Base-by-base conservation (phyloP, 53 echinoderm and acorn worm species). In the Antedon mediterranea region DNA sequence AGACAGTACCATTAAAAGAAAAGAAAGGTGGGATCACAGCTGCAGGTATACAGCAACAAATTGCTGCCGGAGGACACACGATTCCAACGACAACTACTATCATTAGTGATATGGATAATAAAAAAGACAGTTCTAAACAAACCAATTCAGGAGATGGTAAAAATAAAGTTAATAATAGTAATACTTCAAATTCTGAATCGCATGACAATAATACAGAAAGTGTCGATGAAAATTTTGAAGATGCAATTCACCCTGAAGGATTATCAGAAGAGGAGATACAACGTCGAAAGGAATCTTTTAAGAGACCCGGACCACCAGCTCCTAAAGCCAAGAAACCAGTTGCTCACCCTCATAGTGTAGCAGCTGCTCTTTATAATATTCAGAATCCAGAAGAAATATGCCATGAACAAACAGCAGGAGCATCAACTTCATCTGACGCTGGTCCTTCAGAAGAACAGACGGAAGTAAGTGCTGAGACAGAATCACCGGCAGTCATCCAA, bases 401-500 rank as follows among this genome's bases (percentile, higher is more conserved):
- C 20, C 57, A 57, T 57, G 57, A 57, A 23, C 7, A 18, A 23
- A 3, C 11, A 15, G 57, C 3, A 18, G 57, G 57, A 57, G 57
- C 57, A 57, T 57, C 57, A 57, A 57, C 57, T 1, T 57, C 57
- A 57, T 57, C 57, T 57, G 14, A 8, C 15, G 14, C 57, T 57
- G 57, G 11, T 3, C 23, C 20, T 57, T 57, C 20, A 57, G 57
- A 57, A 57, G 57, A 57, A 8, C 57, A 57, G 26, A 23, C 57
- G 18, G 57, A 15, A 57, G 23, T 57, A 11, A 57, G 14, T 43
- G 28, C 78, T 15, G 88, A 90, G 34, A 27, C 31, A 70, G 85
- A 90, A 20, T 77, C 80, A 33, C 31, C 81, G 31, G 73, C 81
- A 43, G 80, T 82, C 28, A 79, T 78, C 73, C 18, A 81, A n/a